Conservation (phyloP, 53 echinoderm and acorn worm genomes). For the Hippasteria phrygiana region DNA sequence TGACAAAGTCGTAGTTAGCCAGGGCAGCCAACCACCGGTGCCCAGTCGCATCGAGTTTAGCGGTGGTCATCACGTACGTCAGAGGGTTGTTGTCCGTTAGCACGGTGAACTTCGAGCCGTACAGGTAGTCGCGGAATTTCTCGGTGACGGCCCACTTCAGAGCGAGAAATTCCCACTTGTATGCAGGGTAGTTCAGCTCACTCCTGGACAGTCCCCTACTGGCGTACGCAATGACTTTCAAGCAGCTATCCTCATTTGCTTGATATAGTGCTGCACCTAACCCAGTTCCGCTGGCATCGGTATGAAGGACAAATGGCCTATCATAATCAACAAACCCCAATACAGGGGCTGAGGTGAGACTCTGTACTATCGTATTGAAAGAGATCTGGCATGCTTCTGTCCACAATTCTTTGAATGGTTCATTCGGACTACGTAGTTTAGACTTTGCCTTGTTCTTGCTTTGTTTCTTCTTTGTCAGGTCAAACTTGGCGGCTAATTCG, state of each 20-base stretch:
- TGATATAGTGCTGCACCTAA: slow-evolving; percentile 57
- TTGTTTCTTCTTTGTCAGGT: neutral
- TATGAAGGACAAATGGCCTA: slow-evolving; percentile 69
- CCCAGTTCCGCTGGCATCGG: slow-evolving; percentile 68
- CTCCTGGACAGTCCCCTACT: slow-evolving; percentile 66
- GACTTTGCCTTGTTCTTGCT: too few species aligned
- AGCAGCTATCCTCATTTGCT: neutral
- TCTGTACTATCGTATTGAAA: slow-evolving; percentile 57
- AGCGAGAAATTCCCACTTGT: slow-evolving; percentile 74
- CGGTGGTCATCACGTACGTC: slow-evolving; percentile 69
- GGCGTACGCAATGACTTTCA: slow-evolving; percentile 47
- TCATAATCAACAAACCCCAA: slow-evolving; percentile 69
- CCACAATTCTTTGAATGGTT: slow-evolving; percentile 63
- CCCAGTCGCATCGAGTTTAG: slow-evolving; percentile 72
- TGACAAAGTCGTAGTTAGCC: slow-evolving; percentile 58
- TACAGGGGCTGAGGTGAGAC: slow-evolving; percentile 55
- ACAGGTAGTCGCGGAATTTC: slow-evolving; percentile 73
- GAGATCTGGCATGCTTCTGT: slow-evolving; percentile 55
- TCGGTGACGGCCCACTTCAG: slow-evolving; percentile 76
- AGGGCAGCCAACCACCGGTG: slow-evolving; percentile 77
- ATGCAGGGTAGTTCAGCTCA: slow-evolving; percentile 69
- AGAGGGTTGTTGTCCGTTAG: slow-evolving; percentile 74
- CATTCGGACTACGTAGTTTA: neutral
- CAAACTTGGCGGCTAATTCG: neutral
- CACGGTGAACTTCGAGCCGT: slow-evolving; percentile 65